Base-by-base conservation (phyloP, 2,797 vertebrate genomes). In the Neosilurus mollespiculum region DNA sequence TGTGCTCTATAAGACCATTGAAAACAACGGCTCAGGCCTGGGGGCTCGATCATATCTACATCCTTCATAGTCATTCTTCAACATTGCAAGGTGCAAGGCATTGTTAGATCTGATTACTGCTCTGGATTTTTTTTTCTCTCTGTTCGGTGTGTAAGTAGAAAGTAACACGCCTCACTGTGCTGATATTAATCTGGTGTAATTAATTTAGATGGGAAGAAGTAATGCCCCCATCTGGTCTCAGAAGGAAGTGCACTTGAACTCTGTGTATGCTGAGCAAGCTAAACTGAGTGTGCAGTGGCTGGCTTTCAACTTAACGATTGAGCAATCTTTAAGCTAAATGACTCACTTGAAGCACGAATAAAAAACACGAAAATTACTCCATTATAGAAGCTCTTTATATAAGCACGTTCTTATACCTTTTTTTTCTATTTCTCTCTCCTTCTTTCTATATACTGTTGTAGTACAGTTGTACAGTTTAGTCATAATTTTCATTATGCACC, bases 161-260 rank as follows among this genome's bases (percentile, higher is more conserved):
- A 69, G 64, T 83, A 71, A 82, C 79, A 78, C 10, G 10, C 80
- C 51, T 73, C 80, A 80, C 65, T 62, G 67, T 54, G 80, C 79
- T 82, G 70, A 87, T 85, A 86, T 86, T 82, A 88, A 89, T 88
- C 70, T 83, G n/a, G 37, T 49, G 24, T 88, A 89, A 90, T 90
- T 90, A 86, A 88, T 89, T 85, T 78, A 64, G 73, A 82, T 76
- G 87, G 79, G 83, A 65, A 80, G 80, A 56, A 66, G 73, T 81
- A 54, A 69, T 85, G 86, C 87, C 89, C 84, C 87, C 90, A 86
- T 86, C 90, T 91, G 90, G 88, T 70, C 15, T 62, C 1, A 30
- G 37, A 64, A 78, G 66, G 82, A 81, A 88, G 30, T 30, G 78
- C 85, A 83, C 12, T 18, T 59, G 65, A 58, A 70, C n/a, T 66